phyloP scores from a whole-genome alignment of 1,140 invertebrate genomes.

The Brachystomella parvula region DNA sequence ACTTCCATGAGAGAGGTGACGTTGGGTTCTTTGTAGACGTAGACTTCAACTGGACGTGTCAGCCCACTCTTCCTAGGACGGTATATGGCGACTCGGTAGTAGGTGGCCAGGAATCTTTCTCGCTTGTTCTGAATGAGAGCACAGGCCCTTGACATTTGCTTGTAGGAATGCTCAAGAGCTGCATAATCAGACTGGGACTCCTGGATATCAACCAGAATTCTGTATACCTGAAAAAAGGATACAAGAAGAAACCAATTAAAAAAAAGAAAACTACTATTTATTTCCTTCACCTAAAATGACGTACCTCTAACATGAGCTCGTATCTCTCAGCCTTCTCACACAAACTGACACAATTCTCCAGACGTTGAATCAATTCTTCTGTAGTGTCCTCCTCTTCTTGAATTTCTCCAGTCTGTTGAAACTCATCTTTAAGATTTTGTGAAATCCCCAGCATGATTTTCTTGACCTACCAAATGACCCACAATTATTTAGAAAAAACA shows the following conservation, averaged over 20 bases:
- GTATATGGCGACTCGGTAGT: conserved; percentile 36
- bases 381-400: conserved; percentile 35
- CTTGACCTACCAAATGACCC: conserved; percentile 23
- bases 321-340: conserved; percentile 35
- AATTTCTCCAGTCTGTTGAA: conserved; percentile 28
- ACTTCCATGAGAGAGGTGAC: conserved; percentile 38
- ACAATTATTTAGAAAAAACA: neutral
- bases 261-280: neutral
- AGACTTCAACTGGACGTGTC: conserved; percentile 28
- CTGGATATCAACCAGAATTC: conserved; percentile 37
- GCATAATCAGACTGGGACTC: conserved; percentile 36
- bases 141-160: conserved; percentile 35
- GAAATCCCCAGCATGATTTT: conserved; percentile 38
- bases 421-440: conserved; percentile 32
- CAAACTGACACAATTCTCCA: conserved; percentile 34
- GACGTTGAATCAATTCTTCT: conserved; percentile 34
- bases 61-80: conserved; percentile 19
- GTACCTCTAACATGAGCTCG: conserved; percentile 37
- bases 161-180: conserved; percentile 34
- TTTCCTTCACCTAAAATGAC: neutral
- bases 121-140: conserved; percentile 35
- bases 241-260: neutral
- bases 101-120: conserved; percentile 37
- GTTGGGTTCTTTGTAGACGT: conserved; percentile 37
- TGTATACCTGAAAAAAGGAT: conserved; percentile 24